phyloP scores from a whole-genome alignment of 2,797 vertebrate species.

The Gadopsis marmoratus region DNA sequence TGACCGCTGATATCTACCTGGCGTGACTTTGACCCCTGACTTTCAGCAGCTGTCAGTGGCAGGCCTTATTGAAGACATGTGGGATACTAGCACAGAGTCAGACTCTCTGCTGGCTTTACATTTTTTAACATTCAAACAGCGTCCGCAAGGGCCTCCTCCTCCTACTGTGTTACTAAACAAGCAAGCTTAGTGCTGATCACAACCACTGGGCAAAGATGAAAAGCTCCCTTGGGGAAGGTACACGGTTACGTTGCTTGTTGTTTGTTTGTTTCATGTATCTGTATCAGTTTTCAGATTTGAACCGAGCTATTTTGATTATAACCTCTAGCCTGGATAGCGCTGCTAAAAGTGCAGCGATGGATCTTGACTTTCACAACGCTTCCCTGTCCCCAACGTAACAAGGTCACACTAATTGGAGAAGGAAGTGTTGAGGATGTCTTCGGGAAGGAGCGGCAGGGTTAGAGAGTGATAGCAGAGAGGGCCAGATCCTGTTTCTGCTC shows the following conservation, averaged over 20 bases:
- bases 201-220: constrained; percentile 58
- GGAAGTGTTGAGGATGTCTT: constrained; percentile 80
- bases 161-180: constrained; percentile 80
- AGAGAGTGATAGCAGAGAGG: constrained; percentile 72
- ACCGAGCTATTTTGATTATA: constrained; percentile 76
- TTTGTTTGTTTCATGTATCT: constrained; percentile 64
- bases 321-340: constrained; percentile 61
- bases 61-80: constrained; percentile 58
- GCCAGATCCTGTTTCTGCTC: constrained; percentile 82
- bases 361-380: constrained; percentile 75
- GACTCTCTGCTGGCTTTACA: constrained; percentile 72
- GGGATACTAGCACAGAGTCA: constrained; percentile 61
- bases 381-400: constrained; percentile 66
- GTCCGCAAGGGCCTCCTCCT: constrained; percentile 58
- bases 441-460: constrained; percentile 62
- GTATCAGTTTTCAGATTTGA: constrained; percentile 68
- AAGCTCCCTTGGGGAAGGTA: constrained; percentile 56
- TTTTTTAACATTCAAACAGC: constrained; percentile 78
- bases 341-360: constrained; percentile 53
- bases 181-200: constrained; percentile 71
- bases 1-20: constrained; percentile 72
- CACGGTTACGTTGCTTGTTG: constrained; percentile 58
- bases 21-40: constrained; percentile 75
- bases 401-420: constrained; percentile 84
- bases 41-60: constrained; percentile 77